Percentiles rank a stretch among this genome's conserved stretches.
These are phyloP conservation scores for Mastomys coucha DNA, from an alignment of 2,113 vertebrate genomes.

Conservation along the genomic window DNA sequence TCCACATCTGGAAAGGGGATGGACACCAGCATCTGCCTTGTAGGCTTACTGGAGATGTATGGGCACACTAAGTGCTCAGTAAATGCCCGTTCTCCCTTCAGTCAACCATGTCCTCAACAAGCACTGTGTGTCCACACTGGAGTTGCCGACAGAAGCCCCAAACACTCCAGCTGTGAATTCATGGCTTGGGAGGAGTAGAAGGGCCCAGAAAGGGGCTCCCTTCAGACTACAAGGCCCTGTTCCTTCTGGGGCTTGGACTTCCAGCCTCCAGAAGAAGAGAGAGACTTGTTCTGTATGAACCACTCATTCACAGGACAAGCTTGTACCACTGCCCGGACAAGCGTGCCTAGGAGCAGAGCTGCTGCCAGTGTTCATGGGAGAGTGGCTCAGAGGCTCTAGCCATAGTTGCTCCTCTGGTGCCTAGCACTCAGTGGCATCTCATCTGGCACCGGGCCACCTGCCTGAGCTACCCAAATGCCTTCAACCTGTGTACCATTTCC, in stretches of 20 bases:
- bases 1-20: not conserved
- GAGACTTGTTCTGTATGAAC: not conserved
- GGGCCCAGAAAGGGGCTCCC: too few species aligned
- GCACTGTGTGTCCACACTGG: not conserved
- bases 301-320: too few species aligned
- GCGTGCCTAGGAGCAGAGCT: rapidly evolving
- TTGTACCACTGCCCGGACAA: not conserved
- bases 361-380: not conserved
- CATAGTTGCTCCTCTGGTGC: rapidly evolving
- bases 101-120: not conserved
- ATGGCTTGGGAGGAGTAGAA: too few species aligned
- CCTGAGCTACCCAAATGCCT: not conserved
- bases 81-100: too few species aligned
- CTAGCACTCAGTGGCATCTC: not conserved
- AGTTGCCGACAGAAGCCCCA: not conserved
- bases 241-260: not conserved
- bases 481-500: rapidly evolving
- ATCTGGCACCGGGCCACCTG: not conserved
- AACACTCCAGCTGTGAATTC: rapidly evolving
- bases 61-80: not conserved
- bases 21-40: rapidly evolving
- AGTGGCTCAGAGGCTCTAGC: rapidly evolving
- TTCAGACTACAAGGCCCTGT: not conserved
- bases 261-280: not conserved
- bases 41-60: not conserved